These are phyloP conservation scores for Orientallactaga bullata DNA, from an alignment of 2,113 vertebrate species.

Conservation along the genomic window DNA sequence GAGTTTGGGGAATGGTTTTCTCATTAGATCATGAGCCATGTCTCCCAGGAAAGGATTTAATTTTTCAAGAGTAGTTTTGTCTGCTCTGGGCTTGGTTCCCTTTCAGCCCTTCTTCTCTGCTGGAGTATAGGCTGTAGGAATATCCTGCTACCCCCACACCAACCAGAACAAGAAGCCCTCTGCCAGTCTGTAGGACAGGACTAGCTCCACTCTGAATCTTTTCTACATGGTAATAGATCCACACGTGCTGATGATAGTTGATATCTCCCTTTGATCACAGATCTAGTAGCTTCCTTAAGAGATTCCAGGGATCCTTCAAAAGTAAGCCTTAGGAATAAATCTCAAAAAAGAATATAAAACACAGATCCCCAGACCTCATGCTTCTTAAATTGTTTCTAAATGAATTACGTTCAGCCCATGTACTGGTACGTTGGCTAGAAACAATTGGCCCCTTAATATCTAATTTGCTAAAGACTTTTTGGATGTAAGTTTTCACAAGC, in stretches of 20 bases:
- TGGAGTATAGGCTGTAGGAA: rapidly evolving
- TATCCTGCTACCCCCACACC: too few species aligned
- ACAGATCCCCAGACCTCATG: not conserved
- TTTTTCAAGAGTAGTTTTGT: not conserved
- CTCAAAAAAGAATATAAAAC: not conserved
- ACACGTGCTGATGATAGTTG: not conserved
- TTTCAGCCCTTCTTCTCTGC: not conserved
- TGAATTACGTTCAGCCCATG: not conserved
- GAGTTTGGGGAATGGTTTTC: not conserved
- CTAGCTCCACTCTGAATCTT: not conserved
- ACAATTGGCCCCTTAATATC: constrained; percentile 49
- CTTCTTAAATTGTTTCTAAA: constrained; percentile 30
- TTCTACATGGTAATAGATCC: not conserved
- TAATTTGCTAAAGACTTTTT: constrained; percentile 69
- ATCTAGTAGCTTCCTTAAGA: not conserved
- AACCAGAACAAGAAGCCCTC: not conserved
- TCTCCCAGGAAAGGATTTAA: not conserved
- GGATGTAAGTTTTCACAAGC: constrained; percentile 43
- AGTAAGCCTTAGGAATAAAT: not conserved
- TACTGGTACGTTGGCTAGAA: constrained; percentile 49
- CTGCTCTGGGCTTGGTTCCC: not conserved
- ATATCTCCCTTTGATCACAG: not conserved
- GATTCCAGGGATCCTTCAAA: constrained; percentile 17
- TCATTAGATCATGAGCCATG: not conserved
- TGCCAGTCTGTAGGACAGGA: not conserved